phyloP scores from a whole-genome alignment of 2,113 vertebrate species.

The Australoheros scitulus region DNA sequence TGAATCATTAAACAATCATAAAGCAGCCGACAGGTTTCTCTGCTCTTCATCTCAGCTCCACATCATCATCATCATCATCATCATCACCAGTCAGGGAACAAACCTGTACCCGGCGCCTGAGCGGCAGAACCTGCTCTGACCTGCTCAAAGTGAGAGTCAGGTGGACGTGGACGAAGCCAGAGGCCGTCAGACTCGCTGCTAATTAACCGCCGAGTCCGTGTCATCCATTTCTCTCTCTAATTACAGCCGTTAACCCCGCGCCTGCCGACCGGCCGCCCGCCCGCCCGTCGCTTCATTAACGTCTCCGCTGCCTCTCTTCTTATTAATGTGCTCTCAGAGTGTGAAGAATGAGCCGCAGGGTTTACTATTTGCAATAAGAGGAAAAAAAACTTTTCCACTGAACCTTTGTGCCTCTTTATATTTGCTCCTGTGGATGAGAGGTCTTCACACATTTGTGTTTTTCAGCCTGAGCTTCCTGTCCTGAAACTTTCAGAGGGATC shows the following conservation, averaged over 20 bases:
- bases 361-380: constrained; percentile 2
- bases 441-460: background rate
- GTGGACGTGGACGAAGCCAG: background rate
- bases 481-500: background rate
- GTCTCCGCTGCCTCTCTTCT: constrained; percentile 15
- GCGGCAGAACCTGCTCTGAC: background rate
- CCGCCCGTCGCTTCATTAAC: constrained; percentile 22
- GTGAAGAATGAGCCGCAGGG: constrained; percentile 2
- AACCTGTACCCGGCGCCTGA: background rate
- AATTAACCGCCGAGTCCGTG: constrained; percentile 20
- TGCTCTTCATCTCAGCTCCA: background rate
- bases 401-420: background rate
- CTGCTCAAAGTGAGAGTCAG: background rate
- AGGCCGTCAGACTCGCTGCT: constrained; percentile 11
- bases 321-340: constrained; percentile 19
- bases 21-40: background rate
- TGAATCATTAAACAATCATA: background rate
- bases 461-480: background rate
- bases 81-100: background rate
- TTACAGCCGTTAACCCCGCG: constrained; percentile 45
- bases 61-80: too few species aligned
- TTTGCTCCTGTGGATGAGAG: background rate
- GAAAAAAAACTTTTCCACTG: background rate
- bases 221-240: constrained; percentile 41
- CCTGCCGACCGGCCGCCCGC: background rate